Base-by-base conservation (phyloP, 2,888 invertebrate species). In the Chloroclysta siterata region DNA sequence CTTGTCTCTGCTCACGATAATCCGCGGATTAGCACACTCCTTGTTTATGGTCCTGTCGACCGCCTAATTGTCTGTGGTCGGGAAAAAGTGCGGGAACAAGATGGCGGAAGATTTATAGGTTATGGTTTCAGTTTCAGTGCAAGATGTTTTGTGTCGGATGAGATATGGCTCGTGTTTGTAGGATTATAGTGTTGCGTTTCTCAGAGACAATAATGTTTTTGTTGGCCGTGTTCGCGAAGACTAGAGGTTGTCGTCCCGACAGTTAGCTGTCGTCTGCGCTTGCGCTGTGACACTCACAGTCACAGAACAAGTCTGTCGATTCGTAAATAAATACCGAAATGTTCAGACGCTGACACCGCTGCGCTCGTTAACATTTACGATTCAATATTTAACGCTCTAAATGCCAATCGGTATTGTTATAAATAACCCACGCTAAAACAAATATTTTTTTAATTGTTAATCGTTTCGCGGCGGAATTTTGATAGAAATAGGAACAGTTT, bases 101-200 rank as follows among this genome's bases (percentile, higher is more conserved):
- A 89, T 87, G 85, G 85, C 82, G 75, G 79, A 62, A 88, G 88
- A 92, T 91, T 90, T 88, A 91, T 84, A 47, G 47, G 46, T 54
- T 65, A 56, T 57, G 60, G 65, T 61, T 61, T 58, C 65, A 65
- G 61, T 65, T 65, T 61, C 65, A 79, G 71, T 76, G 80, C 90
- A 92, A 92, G 89, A 88, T 91, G 92, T 90, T 89, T 88, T 87
- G 81, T 87, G 87, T 91, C 89, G 81, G 75, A 81, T 85, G 87
- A 87, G 86, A 81, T 78, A 88, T 82, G 84, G 81, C 76, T 73
- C 80, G 81, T 78, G 72, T 61, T 84, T 54, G 71, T 63, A 65
- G 87, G 87, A 84, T 90, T 89, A 89, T 72, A 71, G 70, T 60
- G 53, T 67, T 60, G 55, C 53, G 47, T 66, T 71, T 65, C 69